Evolutionary conservation across 2,888 invertebrate species (phyloP).

Genomic region (Drosophila mettleri): DNA sequence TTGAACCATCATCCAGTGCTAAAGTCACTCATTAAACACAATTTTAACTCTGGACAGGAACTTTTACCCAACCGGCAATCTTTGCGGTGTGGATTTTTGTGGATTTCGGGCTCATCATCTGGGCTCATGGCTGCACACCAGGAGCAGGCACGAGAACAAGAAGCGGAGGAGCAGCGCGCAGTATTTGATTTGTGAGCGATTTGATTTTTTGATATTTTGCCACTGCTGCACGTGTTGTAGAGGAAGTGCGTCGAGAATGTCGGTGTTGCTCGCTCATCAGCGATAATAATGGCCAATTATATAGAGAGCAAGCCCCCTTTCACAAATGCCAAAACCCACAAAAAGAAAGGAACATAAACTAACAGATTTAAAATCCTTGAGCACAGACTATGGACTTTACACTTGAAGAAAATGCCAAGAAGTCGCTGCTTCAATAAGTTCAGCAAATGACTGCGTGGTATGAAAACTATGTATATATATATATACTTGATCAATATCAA

Average conservation of each 20-base stretch:
- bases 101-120: conserved; percentile 15
- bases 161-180: conserved; percentile 3
- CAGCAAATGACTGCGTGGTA: too few relatives aligned
- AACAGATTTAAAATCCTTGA: conserved; percentile 11
- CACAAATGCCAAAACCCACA: conserved; percentile 23
- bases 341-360: conserved; percentile 11
- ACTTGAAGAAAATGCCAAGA: conserved; percentile 5
- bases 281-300: conserved; percentile 80
- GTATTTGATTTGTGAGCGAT: conserved; percentile 73
- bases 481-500: too few relatives aligned
- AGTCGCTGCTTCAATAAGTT: too few relatives aligned
- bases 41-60: conserved; percentile 58
- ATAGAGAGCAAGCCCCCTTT: conserved; percentile 53
- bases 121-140: not conserved
- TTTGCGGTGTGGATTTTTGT: conserved; percentile 14
- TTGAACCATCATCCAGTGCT: conserved; percentile 51
- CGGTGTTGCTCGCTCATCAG: conserved; percentile 77
- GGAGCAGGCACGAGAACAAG: conserved; percentile 5
- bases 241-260: conserved; percentile 30
- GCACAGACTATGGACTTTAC: not conserved
- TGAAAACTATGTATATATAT: too few relatives aligned
- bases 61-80: conserved; percentile 28
- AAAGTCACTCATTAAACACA: conserved; percentile 80
- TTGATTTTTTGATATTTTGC: conserved; percentile 11
- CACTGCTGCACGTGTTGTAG: conserved; percentile 53